Percentiles rank a stretch among this genome's conserved stretches.
Evolutionary conservation across 2,113 vertebrate species (phyloP).

Genomic region (Oncorhynchus clarkii): DNA sequence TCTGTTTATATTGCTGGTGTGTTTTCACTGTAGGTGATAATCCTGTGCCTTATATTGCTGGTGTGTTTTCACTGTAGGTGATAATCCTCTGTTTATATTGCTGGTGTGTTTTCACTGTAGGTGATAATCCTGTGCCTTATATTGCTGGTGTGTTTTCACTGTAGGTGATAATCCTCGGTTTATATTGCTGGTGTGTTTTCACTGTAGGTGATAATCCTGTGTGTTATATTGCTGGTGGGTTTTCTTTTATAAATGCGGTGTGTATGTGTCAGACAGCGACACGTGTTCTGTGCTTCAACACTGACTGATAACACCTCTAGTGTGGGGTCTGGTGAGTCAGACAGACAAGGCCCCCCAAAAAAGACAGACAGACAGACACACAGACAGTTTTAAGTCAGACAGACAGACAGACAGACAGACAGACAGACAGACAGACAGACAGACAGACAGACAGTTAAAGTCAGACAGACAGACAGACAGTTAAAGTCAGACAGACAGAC

Average conservation of each 20-base stretch:
- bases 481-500: too few species aligned
- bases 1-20: too few species aligned
- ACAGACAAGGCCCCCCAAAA: constrained; percentile 23
- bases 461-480: background rate
- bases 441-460: constrained; percentile 11
- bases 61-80: too few species aligned
- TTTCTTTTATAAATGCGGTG: background rate
- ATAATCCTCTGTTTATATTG: too few species aligned
- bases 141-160: too few species aligned
- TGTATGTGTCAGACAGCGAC: background rate
- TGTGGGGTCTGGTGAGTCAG: constrained; percentile 30
- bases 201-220: constrained; percentile 18
- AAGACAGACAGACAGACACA: constrained; percentile 8
- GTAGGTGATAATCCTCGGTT: too few species aligned
- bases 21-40: too few species aligned
- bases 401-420: background rate
- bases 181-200: too few species aligned
- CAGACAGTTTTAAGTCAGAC: background rate
- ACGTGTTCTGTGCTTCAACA: background rate
- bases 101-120: too few species aligned
- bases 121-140: too few species aligned
- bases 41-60: too few species aligned
- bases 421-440: too few species aligned
- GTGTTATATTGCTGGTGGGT: background rate
- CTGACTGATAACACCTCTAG: background rate